A percentile compares a stretch with the other conserved stretches of the same genome.
These are phyloP conservation scores for Phycodurus eques DNA, from an alignment of 2,113 vertebrate species.

Conservation along the genomic window DNA sequence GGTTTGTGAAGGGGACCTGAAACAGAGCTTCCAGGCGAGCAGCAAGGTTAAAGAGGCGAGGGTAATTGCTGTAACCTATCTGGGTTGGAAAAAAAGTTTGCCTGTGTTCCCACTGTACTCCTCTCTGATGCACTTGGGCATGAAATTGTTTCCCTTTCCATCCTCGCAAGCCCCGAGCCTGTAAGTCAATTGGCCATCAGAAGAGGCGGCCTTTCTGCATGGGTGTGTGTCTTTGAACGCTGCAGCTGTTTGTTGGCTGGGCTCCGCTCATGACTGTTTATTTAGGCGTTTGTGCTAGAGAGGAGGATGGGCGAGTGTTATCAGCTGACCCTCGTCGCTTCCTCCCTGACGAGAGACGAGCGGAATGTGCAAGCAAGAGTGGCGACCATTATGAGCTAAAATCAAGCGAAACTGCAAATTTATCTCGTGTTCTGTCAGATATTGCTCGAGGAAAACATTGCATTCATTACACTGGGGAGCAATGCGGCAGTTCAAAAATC, in stretches of 20 bases:
- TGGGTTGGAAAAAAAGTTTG: constrained; percentile 64
- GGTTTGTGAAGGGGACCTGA: constrained; percentile 34
- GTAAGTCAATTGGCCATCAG: constrained; percentile 33
- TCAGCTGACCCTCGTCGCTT: constrained; percentile 46
- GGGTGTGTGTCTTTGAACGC: constrained; percentile 16
- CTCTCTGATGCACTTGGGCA: constrained; percentile 61
- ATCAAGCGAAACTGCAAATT: constrained; percentile 33
- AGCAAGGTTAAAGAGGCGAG: constrained; percentile 62
- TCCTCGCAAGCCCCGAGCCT: constrained; percentile 40
- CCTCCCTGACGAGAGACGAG: constrained; percentile 41
- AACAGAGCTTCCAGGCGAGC: constrained; percentile 48
- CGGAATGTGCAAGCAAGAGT: constrained; percentile 36
- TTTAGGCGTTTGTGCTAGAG: background rate
- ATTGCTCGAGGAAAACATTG: constrained; percentile 34
- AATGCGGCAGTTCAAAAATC: constrained; percentile 13
- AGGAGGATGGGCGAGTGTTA: constrained; percentile 9
- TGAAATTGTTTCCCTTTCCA: constrained; percentile 67
- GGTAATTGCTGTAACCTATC: constrained; percentile 70
- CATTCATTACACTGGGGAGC: constrained; percentile 19
- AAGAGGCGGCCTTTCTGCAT: constrained; percentile 33
- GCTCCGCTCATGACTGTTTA: background rate
- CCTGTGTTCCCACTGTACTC: constrained; percentile 53
- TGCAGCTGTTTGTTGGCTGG: background rate
- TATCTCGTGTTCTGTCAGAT: constrained; percentile 41
- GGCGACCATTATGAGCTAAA: constrained; percentile 44